phyloP scores from a whole-genome alignment of 2,113 vertebrate genomes.

The Pseudolaguvia tuberculata region DNA sequence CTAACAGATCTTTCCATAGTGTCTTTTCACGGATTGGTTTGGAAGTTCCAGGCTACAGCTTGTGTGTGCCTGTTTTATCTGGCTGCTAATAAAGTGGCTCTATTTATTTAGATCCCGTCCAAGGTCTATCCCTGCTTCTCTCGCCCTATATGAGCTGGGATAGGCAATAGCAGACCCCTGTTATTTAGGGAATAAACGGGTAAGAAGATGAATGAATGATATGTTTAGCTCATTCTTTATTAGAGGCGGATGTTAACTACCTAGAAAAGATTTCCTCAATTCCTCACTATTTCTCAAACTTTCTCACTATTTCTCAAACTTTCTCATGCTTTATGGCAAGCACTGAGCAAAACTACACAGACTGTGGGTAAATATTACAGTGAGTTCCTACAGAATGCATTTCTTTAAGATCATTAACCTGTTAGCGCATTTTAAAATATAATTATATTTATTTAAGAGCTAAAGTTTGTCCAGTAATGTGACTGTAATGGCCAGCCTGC shows the following conservation, averaged over 20 bases:
- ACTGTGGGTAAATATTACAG: slow-evolving; percentile 1
- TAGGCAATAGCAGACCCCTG: too few relatives aligned
- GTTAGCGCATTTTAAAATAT: slow-evolving; percentile 1
- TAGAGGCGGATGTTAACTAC: neutral
- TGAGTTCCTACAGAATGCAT: neutral
- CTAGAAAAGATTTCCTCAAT: too few relatives aligned
- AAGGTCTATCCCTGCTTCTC: too few relatives aligned
- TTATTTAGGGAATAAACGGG: too few relatives aligned
- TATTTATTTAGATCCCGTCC: neutral
- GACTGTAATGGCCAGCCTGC: neutral
- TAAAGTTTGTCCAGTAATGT: neutral
- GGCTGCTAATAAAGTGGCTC: neutral
- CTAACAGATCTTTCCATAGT: slow-evolving; percentile 14
- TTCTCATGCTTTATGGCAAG: too few relatives aligned
- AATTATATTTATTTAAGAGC: neutral
- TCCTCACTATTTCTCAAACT: too few relatives aligned
- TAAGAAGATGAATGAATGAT: too few relatives aligned
- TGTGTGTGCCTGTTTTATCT: slow-evolving; percentile 9
- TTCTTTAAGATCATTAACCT: neutral
- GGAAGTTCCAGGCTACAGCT: slow-evolving; percentile 12
- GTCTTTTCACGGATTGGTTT: neutral
- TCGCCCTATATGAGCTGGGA: too few relatives aligned
- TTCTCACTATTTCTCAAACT: neutral
- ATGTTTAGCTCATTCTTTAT: too few relatives aligned
- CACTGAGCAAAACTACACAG: neutral